A percentile compares a stretch with the other conserved stretches of the same genome.
phyloP scores from a whole-genome alignment of 2,888 invertebrate species.

The Oxyscelio sp. region DNA sequence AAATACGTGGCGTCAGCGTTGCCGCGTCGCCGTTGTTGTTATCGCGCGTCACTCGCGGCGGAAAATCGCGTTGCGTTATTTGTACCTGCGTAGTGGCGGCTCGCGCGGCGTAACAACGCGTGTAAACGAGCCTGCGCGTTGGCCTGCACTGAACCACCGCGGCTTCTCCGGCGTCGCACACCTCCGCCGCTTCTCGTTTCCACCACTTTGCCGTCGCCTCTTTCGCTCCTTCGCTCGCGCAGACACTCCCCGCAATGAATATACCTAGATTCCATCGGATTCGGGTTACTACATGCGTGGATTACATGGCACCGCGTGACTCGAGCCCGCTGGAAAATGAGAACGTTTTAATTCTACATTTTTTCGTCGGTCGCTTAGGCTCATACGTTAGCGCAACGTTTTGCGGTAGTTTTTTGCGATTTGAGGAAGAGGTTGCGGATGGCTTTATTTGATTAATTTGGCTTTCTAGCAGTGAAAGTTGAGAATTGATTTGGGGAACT shows the following conservation, averaged over 20 bases:
- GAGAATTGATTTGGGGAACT: too few species aligned
- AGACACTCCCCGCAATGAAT: constrained; percentile 53
- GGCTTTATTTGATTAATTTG: too few species aligned
- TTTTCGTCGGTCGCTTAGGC: constrained; percentile 2
- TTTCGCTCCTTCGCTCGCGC: constrained; percentile 66
- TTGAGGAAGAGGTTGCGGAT: too few species aligned
- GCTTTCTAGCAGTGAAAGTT: too few species aligned
- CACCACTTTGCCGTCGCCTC: constrained; percentile 61
- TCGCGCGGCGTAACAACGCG: constrained; percentile 76
- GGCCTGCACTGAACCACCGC: constrained; percentile 85
- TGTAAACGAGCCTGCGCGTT: constrained; percentile 88
- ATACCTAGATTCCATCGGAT: constrained; percentile 61
- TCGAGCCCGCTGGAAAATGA: constrained; percentile 25
- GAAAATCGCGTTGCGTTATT: constrained; percentile 75
- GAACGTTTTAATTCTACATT: constrained; percentile 17
- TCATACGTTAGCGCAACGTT: too few species aligned
- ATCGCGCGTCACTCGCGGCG: constrained; percentile 53
- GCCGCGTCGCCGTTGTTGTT: too few species aligned
- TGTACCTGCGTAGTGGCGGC: constrained; percentile 81
- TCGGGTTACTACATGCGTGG: constrained; percentile 67
- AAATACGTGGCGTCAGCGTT: neutral
- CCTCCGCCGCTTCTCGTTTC: constrained; percentile 67
- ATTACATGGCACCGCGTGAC: constrained; percentile 55
- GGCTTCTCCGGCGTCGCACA: constrained; percentile 79
- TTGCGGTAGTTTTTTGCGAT: too few species aligned